Conservation (phyloP, 2,113 vertebrate genomes). For the Trogon surrucura region DNA sequence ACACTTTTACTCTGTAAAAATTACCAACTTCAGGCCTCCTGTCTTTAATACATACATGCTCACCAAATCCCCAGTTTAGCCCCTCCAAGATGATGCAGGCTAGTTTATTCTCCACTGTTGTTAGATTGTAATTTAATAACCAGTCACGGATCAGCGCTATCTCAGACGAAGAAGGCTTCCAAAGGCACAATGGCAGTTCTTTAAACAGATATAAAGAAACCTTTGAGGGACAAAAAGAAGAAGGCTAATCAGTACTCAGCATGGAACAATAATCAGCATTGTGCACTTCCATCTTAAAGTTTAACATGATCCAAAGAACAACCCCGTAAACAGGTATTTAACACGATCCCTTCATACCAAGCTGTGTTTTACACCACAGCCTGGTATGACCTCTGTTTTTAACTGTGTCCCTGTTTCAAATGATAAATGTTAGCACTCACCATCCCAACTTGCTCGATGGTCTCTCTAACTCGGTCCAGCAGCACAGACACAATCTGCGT, state of each 20-base stretch:
- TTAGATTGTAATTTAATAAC: slow-evolving; percentile 87
- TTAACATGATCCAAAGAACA: neutral
- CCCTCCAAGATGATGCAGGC: slow-evolving; percentile 96
- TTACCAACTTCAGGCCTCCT: neutral
- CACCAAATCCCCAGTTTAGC: slow-evolving; percentile 89
- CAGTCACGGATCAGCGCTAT: slow-evolving; percentile 88
- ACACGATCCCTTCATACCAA: neutral
- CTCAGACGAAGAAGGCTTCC: slow-evolving; percentile 85
- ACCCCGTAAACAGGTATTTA: neutral
- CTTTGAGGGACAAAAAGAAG: slow-evolving; percentile 66
- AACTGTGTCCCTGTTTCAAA: neutral
- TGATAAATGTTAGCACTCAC: slow-evolving; percentile 66
- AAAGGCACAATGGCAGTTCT: slow-evolving; percentile 91
- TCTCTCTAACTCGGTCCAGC: slow-evolving; percentile 87
- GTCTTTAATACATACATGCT: slow-evolving; percentile 75
- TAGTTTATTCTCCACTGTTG: slow-evolving; percentile 91
- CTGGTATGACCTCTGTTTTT: neutral
- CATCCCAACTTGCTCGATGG: slow-evolving; percentile 94
- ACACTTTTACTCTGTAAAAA: neutral
- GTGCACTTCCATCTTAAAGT: neutral
- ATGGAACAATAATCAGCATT: neutral
- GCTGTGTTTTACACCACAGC: neutral
- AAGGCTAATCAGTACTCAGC: neutral
- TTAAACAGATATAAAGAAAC: slow-evolving; percentile 96
- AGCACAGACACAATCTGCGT: slow-evolving; percentile 88